phyloP scores from a whole-genome alignment of 2,113 vertebrate species.

The Aldabrachelys gigantea region DNA sequence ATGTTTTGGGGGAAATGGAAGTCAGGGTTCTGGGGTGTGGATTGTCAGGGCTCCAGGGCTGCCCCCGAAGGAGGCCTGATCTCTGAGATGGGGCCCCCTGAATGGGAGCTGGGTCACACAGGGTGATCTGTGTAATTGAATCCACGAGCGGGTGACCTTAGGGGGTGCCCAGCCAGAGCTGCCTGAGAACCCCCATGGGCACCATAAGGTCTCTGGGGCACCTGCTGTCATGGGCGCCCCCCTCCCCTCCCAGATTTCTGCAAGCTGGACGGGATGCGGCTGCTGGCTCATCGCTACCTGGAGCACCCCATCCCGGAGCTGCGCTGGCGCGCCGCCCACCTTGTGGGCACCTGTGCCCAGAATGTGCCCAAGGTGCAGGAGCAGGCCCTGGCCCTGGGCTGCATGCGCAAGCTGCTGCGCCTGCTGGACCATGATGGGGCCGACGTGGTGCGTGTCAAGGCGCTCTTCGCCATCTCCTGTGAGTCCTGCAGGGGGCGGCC shows the following conservation, averaged over 20 bases:
- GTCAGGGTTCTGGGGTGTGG: neutral
- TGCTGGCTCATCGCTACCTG: conserved; percentile 84
- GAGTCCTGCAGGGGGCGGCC: conserved; percentile 58
- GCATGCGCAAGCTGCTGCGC: conserved; percentile 83
- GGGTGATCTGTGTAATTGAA: neutral
- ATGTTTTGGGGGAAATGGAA: neutral
- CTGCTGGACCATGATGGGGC: conserved; percentile 85
- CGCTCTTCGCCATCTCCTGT: conserved; percentile 93
- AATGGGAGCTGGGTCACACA: neutral
- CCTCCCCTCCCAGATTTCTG: conserved; percentile 84
- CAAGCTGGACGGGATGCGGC: conserved; percentile 88
- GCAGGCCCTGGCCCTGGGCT: conserved; percentile 81
- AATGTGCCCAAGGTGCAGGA: conserved; percentile 90
- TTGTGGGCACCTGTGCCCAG: conserved; percentile 89
- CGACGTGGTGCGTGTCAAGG: conserved; percentile 86
- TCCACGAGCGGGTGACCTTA: too few species aligned
- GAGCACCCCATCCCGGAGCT: conserved; percentile 80
- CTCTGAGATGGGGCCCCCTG: too few species aligned
- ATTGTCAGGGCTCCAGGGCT: neutral
- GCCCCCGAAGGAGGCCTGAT: too few species aligned
- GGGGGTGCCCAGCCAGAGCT: too few species aligned
- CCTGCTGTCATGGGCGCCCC: neutral
- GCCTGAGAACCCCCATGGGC: too few species aligned
- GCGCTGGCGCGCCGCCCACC: conserved; percentile 88
- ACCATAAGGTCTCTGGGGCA: too few species aligned